Base-by-base conservation (phyloP, 2,797 vertebrate genomes). In the Liparis tanakae region DNA sequence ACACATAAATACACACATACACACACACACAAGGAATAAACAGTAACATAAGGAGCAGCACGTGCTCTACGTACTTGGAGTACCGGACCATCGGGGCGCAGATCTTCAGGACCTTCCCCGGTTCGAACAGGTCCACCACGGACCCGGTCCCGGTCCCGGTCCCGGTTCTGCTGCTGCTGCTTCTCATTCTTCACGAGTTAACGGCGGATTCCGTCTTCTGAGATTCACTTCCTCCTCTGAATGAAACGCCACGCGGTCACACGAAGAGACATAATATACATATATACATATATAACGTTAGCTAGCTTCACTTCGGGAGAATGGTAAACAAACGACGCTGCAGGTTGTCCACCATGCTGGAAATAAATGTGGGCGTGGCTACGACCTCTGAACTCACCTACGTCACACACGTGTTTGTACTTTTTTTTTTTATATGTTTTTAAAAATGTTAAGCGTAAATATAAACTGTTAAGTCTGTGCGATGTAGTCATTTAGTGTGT, bases 61-160 rank as follows among this genome's bases (percentile, higher is more conserved):
- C 25, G 25, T 30, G 25, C 4, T n/a, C 0, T 13, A 70, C 90
- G 87, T 94, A 99, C 98, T 99, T 99, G 67, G 98, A 99, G 89
- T 99, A 99, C 57, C 98, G 95, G 12, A 99, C 98, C 98, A 99
- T 99, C 0, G 98, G 98, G 0, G 98, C 98, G 76, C 96, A 99
- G 60, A 99, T 93, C 91, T 96, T 98, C 25, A 99, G 85, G 46
- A 96, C 85, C 43, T 93, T 94, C 7, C 94, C 96, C 18, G 94
- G 94, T 82, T 92, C 91, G 89, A 99, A 97, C 92, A 98, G 91
- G 81, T 97, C 97, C 89, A 95, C 83, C 22, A 95, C 85, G 68
- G 89, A 91, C 22, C 9, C 50, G 67, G 60, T 80, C 1, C 63
- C 30, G 43, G 80, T 85, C 70, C 67, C 79, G 17, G 22, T 85